phyloP scores from a whole-genome alignment of 2,797 vertebrate genomes.

The Dendrocincla fuliginosa region DNA sequence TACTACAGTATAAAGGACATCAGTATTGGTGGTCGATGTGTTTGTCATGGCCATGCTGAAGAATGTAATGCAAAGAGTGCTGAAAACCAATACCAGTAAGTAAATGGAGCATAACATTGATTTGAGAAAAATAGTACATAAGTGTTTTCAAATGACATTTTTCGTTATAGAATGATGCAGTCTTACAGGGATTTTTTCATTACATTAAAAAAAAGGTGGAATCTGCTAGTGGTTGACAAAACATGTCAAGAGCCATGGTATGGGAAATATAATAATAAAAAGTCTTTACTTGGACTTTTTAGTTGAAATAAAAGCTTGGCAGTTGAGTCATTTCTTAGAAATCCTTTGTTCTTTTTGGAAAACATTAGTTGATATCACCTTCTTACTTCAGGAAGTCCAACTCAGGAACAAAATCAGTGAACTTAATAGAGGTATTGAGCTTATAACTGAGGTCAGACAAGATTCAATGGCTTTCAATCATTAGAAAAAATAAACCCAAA shows the following conservation, averaged over 20 bases:
- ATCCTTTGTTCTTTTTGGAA: not conserved
- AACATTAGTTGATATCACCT: not conserved
- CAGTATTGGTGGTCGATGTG: conserved; percentile 90
- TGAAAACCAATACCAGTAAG: conserved; percentile 76
- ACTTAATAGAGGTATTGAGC: not conserved
- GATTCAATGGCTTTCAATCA: not conserved
- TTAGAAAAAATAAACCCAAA: not conserved
- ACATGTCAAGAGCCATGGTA: not conserved
- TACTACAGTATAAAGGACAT: conserved; percentile 97
- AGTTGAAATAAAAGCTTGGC: not conserved
- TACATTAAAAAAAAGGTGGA: not conserved
- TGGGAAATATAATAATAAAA: not conserved
- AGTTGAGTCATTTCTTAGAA: not conserved
- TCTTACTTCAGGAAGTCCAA: not conserved
- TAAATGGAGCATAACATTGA: not conserved
- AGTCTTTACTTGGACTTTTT: not conserved
- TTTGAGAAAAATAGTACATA: not conserved
- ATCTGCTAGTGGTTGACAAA: not conserved
- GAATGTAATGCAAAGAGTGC: conserved; percentile 74
- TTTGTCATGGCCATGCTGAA: conserved; percentile 91
- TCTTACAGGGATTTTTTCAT: not conserved
- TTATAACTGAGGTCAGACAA: not conserved
- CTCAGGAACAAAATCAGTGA: not conserved
- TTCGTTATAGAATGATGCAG: not conserved
- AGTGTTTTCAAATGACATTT: not conserved